Evolutionary conservation across 1,140 invertebrate genomes (phyloP).

Genomic region (Lerema accius): DNA sequence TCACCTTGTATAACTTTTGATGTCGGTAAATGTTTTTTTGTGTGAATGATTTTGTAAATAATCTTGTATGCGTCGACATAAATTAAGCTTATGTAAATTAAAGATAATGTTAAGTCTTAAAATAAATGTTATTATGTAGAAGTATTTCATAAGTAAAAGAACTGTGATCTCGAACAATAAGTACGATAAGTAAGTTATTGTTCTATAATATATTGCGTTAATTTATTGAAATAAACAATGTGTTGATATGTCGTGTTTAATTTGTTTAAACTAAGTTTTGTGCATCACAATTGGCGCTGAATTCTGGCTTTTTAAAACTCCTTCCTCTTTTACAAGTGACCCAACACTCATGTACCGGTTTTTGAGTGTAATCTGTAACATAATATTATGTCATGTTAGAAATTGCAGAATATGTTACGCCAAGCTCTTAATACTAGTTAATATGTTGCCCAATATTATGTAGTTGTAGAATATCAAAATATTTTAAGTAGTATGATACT

Average conservation of each 20-base stretch:
- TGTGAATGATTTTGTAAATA: constrained; percentile 4
- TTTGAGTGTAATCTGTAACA: constrained; percentile 65
- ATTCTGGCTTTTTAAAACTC: constrained; percentile 69
- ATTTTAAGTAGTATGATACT: too few relatives aligned
- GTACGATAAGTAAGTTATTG: constrained; percentile 55
- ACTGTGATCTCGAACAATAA: constrained; percentile 63
- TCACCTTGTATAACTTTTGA: constrained; percentile 33
- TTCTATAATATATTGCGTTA: constrained; percentile 30
- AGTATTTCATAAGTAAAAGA: constrained; percentile 25
- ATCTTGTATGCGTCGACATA: too few relatives aligned
- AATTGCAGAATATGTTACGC: neutral
- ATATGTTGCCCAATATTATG: neutral
- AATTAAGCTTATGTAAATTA: too few relatives aligned
- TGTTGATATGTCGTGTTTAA: constrained; percentile 23
- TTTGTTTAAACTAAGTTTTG: constrained; percentile 51
- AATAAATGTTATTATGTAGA: neutral
- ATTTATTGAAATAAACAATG: constrained; percentile 42
- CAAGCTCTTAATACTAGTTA: too few relatives aligned
- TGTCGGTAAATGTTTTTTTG: neutral
- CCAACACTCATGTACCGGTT: constrained; percentile 74
- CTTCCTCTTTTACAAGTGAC: constrained; percentile 75
- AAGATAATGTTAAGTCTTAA: neutral
- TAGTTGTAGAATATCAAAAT: too few relatives aligned
- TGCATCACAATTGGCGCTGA: constrained; percentile 50
- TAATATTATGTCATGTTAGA: neutral